Base-by-base conservation (phyloP, 2,797 vertebrate genomes). In the Hapalemur alaotrensis region DNA sequence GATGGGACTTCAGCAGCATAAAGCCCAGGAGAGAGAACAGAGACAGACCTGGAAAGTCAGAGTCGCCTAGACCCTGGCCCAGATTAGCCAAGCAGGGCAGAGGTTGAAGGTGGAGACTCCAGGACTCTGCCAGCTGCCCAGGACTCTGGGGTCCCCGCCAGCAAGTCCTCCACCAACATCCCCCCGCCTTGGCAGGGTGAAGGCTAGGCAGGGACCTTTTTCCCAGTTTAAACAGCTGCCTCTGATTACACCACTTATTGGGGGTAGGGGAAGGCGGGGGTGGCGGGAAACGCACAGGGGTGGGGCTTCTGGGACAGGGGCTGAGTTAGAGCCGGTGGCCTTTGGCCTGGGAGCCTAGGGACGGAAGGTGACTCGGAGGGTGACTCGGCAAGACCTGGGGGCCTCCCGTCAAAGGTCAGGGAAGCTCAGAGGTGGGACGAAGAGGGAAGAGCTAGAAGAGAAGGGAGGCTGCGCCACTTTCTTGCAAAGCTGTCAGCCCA, bases 161-260 rank as follows among this genome's bases (percentile, higher is more conserved):
- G 91, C 48, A 63, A 96, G 76, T 94, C 87, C 80, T 97, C 90
- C 81, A 93, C 57, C 52, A 67, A n/a, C 63, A 35, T 7, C 32
- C 63, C 63, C 32, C 59, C 13, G 61, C 78, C 78, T 35, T 89
- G 96, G 96, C 92, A 96, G 96, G 76, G 96, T 87, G 70, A 92
- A 85, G 70, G 86, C 59, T 97, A 93, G 96, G 97, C 20, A 87
- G 96, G 91, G 96, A 97, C 97, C 97, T 98, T 97, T 98, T 95
- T 93, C 95, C 98, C 97, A 97, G 96, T 97, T 97, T 96, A 97
- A 98, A 97, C 97, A 97, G 98, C 97, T 97, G 97, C 96, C 93
- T 97, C 87, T 89, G 98, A 98, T 98, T 98, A 98, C 97, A 96
- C 95, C 98, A 98, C 73, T 97, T 95, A 96, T 28, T 96, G 89